Evolutionary conservation across 35 echinoderm and acorn worm genomes (phyloP).

Genomic region (Holothuria glaberrima): DNA sequence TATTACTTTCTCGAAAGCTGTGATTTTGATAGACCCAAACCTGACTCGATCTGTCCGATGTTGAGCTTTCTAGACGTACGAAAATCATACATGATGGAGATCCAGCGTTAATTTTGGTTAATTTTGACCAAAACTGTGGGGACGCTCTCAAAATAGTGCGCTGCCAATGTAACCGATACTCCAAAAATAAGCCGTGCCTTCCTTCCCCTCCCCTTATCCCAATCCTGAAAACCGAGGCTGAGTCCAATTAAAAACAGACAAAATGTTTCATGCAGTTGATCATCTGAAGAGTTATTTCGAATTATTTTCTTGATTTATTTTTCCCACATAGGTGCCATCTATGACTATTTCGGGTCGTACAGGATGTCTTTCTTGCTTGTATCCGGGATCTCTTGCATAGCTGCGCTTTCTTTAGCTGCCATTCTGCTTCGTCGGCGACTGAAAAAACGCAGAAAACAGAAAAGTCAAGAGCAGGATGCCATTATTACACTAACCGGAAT

Average conservation of each 20-base stretch:
- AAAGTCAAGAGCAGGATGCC: no score
- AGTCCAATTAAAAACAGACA: neutral
- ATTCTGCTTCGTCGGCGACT: neutral
- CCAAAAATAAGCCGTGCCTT: neutral
- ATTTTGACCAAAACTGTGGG: neutral
- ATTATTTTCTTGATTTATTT: neutral
- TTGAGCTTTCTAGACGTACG: no score
- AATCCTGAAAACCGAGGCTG: neutral
- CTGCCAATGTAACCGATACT: neutral
- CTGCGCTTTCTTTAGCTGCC: neutral
- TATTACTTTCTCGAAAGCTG: no score
- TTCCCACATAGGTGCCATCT: neutral
- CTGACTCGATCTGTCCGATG: no score
- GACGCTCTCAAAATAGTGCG: neutral
- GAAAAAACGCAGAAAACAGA: neutral
- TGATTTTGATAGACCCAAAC: no score
- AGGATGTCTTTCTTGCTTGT: slow-evolving; percentile 6
- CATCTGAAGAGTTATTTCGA: neutral
- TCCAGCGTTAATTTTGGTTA: no score
- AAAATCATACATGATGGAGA: no score
- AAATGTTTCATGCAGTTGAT: no score
- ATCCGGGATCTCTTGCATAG: neutral
- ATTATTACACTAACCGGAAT: no score
- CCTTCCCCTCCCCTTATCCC: neutral
- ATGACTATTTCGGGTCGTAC: neutral